Conservation (phyloP, 92 coral and sea anemone species). For the Phenganax marumi region DNA sequence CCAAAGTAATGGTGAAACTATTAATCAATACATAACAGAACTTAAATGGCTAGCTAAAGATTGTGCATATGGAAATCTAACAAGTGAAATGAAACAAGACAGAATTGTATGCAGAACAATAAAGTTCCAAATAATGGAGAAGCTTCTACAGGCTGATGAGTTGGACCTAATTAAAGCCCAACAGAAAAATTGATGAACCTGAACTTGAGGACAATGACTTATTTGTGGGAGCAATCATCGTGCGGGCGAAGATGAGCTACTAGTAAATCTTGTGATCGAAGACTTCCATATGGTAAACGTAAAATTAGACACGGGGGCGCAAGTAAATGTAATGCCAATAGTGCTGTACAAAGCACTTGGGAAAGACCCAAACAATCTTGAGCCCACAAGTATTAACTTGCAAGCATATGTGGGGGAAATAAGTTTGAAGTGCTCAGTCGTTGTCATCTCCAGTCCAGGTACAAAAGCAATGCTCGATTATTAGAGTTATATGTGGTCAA, state of each 20-base stretch:
- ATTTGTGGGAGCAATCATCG: not conserved
- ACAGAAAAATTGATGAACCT: not conserved
- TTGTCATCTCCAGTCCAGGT: not conserved
- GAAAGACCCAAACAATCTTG: not conserved
- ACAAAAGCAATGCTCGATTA: not conserved
- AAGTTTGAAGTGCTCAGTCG: not conserved
- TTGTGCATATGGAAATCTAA: too few relatives aligned
- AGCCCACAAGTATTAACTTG: not conserved
- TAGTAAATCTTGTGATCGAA: not conserved
- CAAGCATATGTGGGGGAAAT: constrained; percentile 2
- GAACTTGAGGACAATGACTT: not conserved
- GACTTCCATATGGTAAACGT: not conserved
- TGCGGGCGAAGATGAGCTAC: not conserved
- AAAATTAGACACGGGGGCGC: constrained; percentile 2
- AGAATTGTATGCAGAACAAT: too few relatives aligned
- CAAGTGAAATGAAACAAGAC: too few relatives aligned
- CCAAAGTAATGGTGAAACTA: too few relatives aligned
- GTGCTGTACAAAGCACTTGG: not conserved
- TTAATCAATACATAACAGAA: too few relatives aligned
- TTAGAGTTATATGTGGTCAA: too few relatives aligned
- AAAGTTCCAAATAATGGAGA: too few relatives aligned
- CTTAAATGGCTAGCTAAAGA: too few relatives aligned
- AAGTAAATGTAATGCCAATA: not conserved
- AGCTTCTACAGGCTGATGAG: too few relatives aligned
- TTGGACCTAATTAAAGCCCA: too few relatives aligned